These are phyloP conservation scores for Aelia acuminata DNA, from an alignment of 2,888 invertebrate species.

Conservation along the genomic window DNA sequence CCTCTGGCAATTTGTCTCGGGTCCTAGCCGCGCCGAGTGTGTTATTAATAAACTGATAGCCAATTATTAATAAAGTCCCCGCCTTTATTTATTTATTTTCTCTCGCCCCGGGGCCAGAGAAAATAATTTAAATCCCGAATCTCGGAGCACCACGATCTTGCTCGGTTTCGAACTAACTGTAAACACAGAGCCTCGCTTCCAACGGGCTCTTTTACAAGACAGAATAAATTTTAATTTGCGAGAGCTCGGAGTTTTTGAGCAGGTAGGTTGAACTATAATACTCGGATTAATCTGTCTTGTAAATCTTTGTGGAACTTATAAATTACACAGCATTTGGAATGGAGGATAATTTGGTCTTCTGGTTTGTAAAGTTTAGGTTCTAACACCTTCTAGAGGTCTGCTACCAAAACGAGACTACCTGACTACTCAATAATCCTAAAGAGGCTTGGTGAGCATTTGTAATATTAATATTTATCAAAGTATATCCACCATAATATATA, in stretches of 20 bases:
- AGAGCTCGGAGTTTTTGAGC: too few species aligned
- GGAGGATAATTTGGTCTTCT: not conserved
- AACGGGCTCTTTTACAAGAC: not conserved
- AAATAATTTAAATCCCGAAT: conserved; percentile 36
- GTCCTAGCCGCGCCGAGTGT: not conserved
- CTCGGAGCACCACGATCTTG: not conserved
- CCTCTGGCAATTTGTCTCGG: not conserved
- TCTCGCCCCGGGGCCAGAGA: not conserved
- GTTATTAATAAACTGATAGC: conserved; percentile 39
- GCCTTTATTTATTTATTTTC: conserved; percentile 44
- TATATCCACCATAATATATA: too few species aligned
- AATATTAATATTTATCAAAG: too few species aligned
- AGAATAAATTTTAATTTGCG: conserved; percentile 21
- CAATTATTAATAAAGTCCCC: conserved; percentile 34
- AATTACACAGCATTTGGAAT: not conserved
- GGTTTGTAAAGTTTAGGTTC: too few species aligned
- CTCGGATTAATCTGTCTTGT: not conserved
- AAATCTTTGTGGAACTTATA: not conserved
- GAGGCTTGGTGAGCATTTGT: too few species aligned
- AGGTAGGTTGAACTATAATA: not conserved
- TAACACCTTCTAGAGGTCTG: too few species aligned
- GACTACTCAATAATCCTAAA: too few species aligned
- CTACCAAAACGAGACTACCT: too few species aligned
- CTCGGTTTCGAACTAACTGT: not conserved
- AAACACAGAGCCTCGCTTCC: not conserved